phyloP scores from a whole-genome alignment of 2,113 vertebrate species.

The Cyanistes caeruleus region DNA sequence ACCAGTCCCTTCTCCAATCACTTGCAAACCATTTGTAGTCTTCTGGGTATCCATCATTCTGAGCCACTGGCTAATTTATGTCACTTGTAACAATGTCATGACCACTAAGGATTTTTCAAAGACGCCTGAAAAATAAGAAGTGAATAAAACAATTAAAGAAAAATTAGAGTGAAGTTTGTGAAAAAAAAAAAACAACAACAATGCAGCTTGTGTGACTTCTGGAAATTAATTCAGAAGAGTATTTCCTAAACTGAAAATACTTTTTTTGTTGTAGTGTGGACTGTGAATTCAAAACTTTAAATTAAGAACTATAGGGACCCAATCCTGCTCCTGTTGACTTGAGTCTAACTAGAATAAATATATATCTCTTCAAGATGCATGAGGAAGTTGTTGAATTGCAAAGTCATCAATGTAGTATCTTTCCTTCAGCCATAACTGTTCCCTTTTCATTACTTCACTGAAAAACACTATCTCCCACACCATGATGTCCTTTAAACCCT shows the following conservation, averaged over 20 bases:
- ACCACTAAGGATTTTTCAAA: constrained; percentile 83
- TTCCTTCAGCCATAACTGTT: not conserved
- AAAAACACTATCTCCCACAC: not conserved
- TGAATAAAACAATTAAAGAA: constrained; percentile 78
- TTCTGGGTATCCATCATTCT: constrained; percentile 80
- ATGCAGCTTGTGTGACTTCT: not conserved
- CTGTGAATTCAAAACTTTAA: not conserved
- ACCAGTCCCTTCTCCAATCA: constrained; percentile 92
- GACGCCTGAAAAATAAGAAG: constrained; percentile 84
- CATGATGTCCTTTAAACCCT: not conserved
- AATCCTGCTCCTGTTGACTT: not conserved
- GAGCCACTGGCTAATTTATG: constrained; percentile 87
- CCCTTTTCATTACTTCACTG: not conserved
- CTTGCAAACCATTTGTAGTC: constrained; percentile 87
- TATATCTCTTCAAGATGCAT: not conserved
- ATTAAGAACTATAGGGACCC: not conserved
- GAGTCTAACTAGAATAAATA: not conserved
- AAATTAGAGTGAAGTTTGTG: constrained; percentile 28
- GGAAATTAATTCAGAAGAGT: not conserved
- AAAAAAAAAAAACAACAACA: not conserved
- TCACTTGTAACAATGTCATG: constrained; percentile 84
- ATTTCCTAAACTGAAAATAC: not conserved
- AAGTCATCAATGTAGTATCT: not conserved
- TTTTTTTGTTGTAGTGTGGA: not conserved
- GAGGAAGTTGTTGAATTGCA: not conserved